These are phyloP conservation scores for Calcarius ornatus DNA, from an alignment of 2,113 vertebrate genomes.

Conservation along the genomic window DNA sequence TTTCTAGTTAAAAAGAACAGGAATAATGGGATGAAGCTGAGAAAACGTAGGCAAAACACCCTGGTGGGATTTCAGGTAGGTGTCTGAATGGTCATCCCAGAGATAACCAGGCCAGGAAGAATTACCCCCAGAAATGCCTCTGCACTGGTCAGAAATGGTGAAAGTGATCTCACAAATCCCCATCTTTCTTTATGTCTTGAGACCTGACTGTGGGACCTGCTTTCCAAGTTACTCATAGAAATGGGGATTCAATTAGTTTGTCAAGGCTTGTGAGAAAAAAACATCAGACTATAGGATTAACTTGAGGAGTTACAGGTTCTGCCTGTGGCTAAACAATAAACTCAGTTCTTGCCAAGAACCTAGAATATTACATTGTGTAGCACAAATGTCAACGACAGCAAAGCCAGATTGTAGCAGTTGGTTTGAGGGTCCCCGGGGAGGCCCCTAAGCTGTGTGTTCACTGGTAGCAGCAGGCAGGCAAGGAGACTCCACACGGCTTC, in stretches of 20 bases:
- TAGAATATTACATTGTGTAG: neutral
- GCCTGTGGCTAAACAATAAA: neutral
- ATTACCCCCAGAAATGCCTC: neutral
- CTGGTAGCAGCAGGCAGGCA: too few relatives aligned
- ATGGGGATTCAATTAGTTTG: neutral
- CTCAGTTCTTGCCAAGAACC: neutral
- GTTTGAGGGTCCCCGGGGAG: too few relatives aligned
- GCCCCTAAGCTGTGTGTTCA: too few relatives aligned
- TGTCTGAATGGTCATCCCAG: neutral
- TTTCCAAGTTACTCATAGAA: neutral
- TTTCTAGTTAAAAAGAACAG: neutral
- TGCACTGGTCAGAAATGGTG: neutral
- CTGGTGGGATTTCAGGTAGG: neutral
- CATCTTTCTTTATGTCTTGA: neutral
- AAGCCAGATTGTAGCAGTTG: neutral
- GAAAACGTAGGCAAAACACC: neutral
- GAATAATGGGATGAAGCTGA: neutral
- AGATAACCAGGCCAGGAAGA: neutral
- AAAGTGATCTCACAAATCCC: neutral
- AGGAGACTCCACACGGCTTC: too few relatives aligned
- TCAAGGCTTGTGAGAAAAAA: neutral
- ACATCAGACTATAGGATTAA: neutral
- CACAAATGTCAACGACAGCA: neutral
- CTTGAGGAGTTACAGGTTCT: neutral
- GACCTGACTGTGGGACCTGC: neutral